Base-by-base conservation (phyloP, 53 echinoderm and acorn worm genomes). In the Crossaster papposus region DNA sequence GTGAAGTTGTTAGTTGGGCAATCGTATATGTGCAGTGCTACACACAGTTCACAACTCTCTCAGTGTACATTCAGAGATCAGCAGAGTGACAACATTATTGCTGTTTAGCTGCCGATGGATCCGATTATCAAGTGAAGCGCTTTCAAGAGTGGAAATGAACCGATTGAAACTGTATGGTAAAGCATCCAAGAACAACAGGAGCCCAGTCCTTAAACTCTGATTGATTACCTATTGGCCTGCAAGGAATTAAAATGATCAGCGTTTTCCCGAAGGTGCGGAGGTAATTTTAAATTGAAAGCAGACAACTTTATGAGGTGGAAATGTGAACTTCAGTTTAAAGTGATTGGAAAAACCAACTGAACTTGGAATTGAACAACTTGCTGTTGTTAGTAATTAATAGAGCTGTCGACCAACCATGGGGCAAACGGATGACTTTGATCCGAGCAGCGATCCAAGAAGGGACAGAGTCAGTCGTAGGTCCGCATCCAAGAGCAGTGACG, bases 401-500 rank as follows among this genome's bases (percentile, higher is more conserved):
- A 35, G 35, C 31, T 32, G 31, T 14, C 15, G 15, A 2, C 36
- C 75, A 14, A 4, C 36, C 30, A 87, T 87, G 87, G 87, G 87
- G 28, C 87, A n/a, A 8, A 63, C 87, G 0, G 87, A 55, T 2
- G 87, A 80, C 13, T 15, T 17, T 6, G 15, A 58, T 18, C 54
- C 22, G 23, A 35, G 23, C 23, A 11, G 33, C 74, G 22, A n/a
- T 58, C 30, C 1, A 23, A 23, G 75, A 23, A 23, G 75, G 33
- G 75, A 34, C 5, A 29, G n/a, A 31, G 54, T 35, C 33, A 10
- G 17, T 13, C 87, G 28, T 23, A 63, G 37, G 26, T 18, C 4
- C 52, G 8, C 26, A 26, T 77, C 77, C 0, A 24, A 87, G 63
- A 77, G 87, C 87, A 87, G 87, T 35, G 63, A 87, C 18, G 87